phyloP scores from a whole-genome alignment of 1,140 invertebrate species.

The Drosophila littoralis region DNA sequence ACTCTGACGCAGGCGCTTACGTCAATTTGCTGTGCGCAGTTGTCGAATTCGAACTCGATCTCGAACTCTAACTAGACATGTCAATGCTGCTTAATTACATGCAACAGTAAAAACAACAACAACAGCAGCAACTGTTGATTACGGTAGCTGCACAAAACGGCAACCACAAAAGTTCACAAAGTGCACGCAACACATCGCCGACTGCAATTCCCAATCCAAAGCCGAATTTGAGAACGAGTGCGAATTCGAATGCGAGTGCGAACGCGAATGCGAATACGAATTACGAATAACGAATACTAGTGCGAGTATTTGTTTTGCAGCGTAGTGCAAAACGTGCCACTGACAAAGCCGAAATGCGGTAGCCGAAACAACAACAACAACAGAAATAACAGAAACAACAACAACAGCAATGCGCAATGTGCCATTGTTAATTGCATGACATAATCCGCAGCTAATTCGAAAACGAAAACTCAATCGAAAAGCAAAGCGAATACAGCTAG shows the following conservation, averaged over 20 bases:
- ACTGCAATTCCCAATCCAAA: constrained; percentile 42
- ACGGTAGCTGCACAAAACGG: constrained; percentile 36
- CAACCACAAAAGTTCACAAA: constrained; percentile 66
- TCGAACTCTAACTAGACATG: constrained; percentile 73
- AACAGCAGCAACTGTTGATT: constrained; percentile 43
- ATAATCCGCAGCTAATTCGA: constrained; percentile 76
- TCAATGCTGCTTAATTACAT: constrained; percentile 79
- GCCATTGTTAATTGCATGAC: constrained; percentile 82
- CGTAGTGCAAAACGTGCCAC: constrained; percentile 49
- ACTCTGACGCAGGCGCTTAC: constrained; percentile 71
- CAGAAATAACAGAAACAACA: constrained; percentile 22
- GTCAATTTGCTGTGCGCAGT: constrained; percentile 67
- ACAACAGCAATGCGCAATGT: constrained; percentile 55
- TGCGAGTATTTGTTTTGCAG: constrained; percentile 31
- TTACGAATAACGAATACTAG: not conserved
- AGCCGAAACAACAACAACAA: constrained; percentile 48
- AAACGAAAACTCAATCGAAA: constrained; percentile 77
- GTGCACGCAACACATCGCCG: constrained; percentile 69
- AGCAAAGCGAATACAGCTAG: constrained; percentile 26
- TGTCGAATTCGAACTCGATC: constrained; percentile 44
- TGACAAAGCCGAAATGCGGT: constrained; percentile 69
- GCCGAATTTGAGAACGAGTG: constrained; percentile 42
- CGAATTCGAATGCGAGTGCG: constrained; percentile 43
- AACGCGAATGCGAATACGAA: constrained; percentile 3
- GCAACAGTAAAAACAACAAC: constrained; percentile 35